Evolutionary conservation across 2,797 vertebrate genomes (phyloP).

Genomic region (Crocidura indochinensis): DNA sequence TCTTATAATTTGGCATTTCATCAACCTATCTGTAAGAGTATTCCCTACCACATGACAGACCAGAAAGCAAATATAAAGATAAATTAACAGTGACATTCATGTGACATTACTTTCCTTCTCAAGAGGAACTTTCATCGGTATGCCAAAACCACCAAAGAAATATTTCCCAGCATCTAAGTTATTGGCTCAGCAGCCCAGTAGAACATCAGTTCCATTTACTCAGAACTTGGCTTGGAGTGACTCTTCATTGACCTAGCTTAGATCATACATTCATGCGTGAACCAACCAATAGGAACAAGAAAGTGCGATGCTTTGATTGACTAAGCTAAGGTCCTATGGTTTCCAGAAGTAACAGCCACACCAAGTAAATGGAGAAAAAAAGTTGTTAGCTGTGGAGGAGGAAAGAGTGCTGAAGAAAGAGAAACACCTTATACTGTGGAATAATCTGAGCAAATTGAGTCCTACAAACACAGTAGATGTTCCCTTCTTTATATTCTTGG

Average conservation of each 20-base stretch:
- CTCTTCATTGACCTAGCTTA: not conserved
- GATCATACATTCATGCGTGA: conserved; percentile 3
- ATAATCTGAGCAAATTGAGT: conserved; percentile 21
- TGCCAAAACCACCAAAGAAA: not conserved
- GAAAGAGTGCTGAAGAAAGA: not conserved
- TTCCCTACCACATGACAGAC: not conserved
- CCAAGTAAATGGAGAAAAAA: not conserved
- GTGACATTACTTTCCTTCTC: not conserved
- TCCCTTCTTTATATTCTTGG: not conserved
- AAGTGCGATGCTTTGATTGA: conserved; percentile 1
- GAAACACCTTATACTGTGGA: not conserved
- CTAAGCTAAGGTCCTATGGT: not conserved
- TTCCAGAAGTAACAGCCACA: no score
- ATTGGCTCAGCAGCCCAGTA: no score
- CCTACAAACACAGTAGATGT: conserved; percentile 24
- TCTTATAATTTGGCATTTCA: not conserved
- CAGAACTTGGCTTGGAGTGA: not conserved
- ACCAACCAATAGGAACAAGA: not conserved
- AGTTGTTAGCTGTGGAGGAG: not conserved
- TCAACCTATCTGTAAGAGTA: not conserved
- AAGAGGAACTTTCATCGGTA: not conserved
- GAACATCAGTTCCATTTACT: not conserved
- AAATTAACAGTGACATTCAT: not conserved
- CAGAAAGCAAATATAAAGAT: not conserved
- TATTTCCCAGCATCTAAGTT: not conserved